A percentile compares a stretch with the other conserved stretches of the same genome.
These are phyloP conservation scores for Amphipyra berbera DNA, from an alignment of 2,888 invertebrate genomes.

Conservation along the genomic window DNA sequence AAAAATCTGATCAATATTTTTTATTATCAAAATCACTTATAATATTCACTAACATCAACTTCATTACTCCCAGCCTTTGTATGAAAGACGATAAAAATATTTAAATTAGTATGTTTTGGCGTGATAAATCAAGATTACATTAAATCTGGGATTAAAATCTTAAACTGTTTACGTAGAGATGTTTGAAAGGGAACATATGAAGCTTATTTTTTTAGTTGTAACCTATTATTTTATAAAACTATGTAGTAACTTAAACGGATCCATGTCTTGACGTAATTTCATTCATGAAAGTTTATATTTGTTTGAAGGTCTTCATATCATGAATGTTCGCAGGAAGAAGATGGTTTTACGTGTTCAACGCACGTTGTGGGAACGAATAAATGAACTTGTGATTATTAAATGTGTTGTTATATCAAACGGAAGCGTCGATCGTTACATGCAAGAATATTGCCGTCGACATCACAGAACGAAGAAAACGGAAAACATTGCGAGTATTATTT, in stretches of 20 bases:
- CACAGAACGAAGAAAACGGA: constrained; percentile 8
- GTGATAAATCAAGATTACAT: constrained; percentile 33
- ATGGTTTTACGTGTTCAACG: constrained; percentile 9
- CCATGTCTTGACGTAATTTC: constrained; percentile 19
- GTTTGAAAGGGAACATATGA: constrained; percentile 18
- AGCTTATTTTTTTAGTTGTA: constrained; percentile 7
- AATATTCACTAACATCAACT: constrained; percentile 5
- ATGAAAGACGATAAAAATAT: constrained; percentile 28
- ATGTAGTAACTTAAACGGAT: neutral
- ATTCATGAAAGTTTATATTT: constrained; percentile 37
- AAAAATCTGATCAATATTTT: constrained; percentile 34
- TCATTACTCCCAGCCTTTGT: constrained; percentile 23
- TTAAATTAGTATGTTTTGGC: constrained; percentile 31
- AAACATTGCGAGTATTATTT: constrained; percentile 26
- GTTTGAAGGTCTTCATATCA: constrained; percentile 19
- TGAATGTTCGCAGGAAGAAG: constrained; percentile 19
- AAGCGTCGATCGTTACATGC: constrained; percentile 17
- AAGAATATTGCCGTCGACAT: constrained; percentile 12
- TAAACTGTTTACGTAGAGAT: constrained; percentile 8
- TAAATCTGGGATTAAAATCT: constrained; percentile 38
- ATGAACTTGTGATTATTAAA: constrained; percentile 21
- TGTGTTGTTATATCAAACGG: constrained; percentile 31
- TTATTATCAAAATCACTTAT: neutral
- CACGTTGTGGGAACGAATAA: constrained; percentile 16
- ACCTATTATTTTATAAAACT: neutral